Percentiles rank a stretch among this genome's conserved stretches.
Conservation (phyloP, 2,113 vertebrate genomes). For the Emberiza fucata region DNA sequence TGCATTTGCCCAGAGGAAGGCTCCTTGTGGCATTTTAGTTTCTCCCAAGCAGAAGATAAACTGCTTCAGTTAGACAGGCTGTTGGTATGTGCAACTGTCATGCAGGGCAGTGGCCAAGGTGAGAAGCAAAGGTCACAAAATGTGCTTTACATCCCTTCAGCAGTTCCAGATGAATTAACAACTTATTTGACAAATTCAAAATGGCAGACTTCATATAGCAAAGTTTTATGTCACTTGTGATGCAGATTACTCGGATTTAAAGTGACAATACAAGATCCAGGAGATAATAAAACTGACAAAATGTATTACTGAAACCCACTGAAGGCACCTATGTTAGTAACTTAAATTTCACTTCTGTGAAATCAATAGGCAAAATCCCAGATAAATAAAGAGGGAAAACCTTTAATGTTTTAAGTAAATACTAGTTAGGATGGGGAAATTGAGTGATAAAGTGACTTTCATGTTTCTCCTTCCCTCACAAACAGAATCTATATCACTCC, state of each 20-base stretch:
- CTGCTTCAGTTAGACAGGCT: background rate
- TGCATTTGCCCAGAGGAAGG: background rate
- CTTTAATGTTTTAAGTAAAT: background rate
- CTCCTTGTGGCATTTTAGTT: background rate
- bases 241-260: constrained; percentile 13
- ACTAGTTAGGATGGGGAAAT: background rate
- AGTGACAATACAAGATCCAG: constrained; percentile 24
- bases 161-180: background rate
- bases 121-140: background rate
- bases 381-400: background rate
- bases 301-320: background rate
- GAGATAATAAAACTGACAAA: constrained; percentile 43
- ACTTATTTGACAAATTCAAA: constrained; percentile 2
- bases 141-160: background rate
- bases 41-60: background rate
- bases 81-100: accelerated
- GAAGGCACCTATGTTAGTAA: background rate
- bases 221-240: constrained; percentile 26
- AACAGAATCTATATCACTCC: background rate
- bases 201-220: constrained; percentile 40
- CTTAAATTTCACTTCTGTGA: background rate
- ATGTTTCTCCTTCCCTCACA: background rate
- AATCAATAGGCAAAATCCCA: background rate
- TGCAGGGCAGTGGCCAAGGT: background rate
- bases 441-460: background rate